Base-by-base conservation (phyloP, 2,113 vertebrate species). In the Phycodurus eques region DNA sequence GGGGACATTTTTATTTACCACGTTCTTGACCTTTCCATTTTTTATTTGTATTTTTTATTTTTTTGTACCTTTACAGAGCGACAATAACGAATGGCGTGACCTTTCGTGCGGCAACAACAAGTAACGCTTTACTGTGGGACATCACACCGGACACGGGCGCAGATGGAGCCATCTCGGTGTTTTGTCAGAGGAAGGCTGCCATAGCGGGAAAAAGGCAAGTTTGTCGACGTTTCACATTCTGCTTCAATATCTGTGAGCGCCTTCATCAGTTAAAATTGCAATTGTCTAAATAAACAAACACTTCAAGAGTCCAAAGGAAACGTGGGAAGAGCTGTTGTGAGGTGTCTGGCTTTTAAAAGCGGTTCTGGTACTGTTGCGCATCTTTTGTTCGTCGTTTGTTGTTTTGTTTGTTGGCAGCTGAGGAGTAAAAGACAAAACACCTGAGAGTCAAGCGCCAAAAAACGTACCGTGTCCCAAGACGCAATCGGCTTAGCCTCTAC, bases 61-160 rank as follows among this genome's bases (percentile, higher is more conserved):
- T 57, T 82, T 83, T 78, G 35, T 71, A 64, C 77, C 77, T 79
- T 86, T 22, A 61, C 83, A 98, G 96, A 92, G 95, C 94, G 0
- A 94, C 94, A 72, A 93, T 95, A 82, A 93, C 94, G 90, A 94
- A 91, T 79, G 95, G 95, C 0, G 91, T 98, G 87, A 94, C 85
- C 57, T 87, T 97, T 75, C 77, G 92, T 6, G 91, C 91, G 0
- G 92, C 95, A 0, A 91, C 94, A 75, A 93, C 94, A 82, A 96
- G 93, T 91, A 95, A 92, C 89, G 92, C 95, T 0, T 69, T 91
- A 56, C 5, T 91, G 4, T 98, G 96, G 96, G 95, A 96, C 74
- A 88, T 96, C 85, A 92, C 86, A 10, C 86, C 94, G 81, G 94
- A 92, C 33, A 27, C 80, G 61, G 94, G 92, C 59, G 78, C 81